Conservation (phyloP, 2,888 invertebrate genomes). For the Agrypnus murinus region DNA sequence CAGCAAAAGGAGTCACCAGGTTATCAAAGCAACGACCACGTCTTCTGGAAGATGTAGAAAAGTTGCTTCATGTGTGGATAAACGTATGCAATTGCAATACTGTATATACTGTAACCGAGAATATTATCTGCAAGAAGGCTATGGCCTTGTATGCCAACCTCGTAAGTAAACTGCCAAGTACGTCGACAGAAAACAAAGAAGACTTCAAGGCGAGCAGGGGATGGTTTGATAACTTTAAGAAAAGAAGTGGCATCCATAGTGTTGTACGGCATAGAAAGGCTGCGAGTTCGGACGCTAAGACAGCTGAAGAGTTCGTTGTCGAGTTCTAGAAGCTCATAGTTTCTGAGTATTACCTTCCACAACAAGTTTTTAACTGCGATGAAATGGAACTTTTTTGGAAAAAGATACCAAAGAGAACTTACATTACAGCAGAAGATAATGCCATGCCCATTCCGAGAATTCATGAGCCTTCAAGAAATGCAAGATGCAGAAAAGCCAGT, state of each 20-base stretch:
- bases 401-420: not conserved
- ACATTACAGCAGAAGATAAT: not conserved
- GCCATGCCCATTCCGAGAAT: not conserved
- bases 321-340: constrained; percentile 5
- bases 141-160: constrained; percentile 46
- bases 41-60: constrained; percentile 52
- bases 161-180: constrained; percentile 25
- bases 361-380: constrained; percentile 8
- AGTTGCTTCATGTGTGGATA: constrained; percentile 50
- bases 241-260: constrained; percentile 33
- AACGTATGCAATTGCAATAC: constrained; percentile 43
- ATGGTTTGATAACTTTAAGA: no score
- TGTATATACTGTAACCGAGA: constrained; percentile 35
- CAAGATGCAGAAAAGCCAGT: constrained; percentile 2
- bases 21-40: constrained; percentile 45
- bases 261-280: constrained; percentile 26
- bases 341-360: not conserved
- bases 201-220: no score
- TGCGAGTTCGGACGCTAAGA: constrained; percentile 23
- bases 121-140: constrained; percentile 47
- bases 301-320: constrained; percentile 4
- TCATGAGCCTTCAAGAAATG: not conserved
- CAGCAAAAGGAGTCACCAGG: constrained; percentile 49
- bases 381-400: not conserved
- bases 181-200: no score